Percentiles rank a stretch among this genome's conserved stretches.
Conservation (phyloP, 92 coral and sea anemone genomes). For the Phymanthus crucifer region DNA sequence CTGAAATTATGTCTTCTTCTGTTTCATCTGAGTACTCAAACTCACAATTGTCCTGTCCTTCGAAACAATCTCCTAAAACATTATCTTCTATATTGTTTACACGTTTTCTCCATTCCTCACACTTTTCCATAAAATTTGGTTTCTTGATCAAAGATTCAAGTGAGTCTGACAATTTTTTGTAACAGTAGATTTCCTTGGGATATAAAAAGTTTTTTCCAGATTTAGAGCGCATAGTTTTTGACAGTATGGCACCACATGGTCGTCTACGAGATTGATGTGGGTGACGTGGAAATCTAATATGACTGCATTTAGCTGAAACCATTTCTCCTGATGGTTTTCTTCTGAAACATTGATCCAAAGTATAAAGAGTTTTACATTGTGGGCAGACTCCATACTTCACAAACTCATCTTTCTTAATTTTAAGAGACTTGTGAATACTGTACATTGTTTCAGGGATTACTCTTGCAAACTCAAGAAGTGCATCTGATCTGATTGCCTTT, state of each 20-base stretch:
- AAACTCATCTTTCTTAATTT: neutral
- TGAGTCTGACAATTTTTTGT: neutral
- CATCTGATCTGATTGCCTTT: constrained; percentile 24
- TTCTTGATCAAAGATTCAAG: neutral
- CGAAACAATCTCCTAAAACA: constrained; percentile 55
- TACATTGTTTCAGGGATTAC: constrained; percentile 14
- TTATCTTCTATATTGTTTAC: constrained; percentile 22
- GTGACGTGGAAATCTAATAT: constrained; percentile 42
- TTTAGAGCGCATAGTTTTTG: constrained; percentile 55
- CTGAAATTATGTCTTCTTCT: no score
- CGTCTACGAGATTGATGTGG: constrained; percentile 38
- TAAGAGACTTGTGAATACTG: constrained; percentile 3
- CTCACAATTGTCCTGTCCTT: constrained; percentile 44
- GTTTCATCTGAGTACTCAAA: constrained; percentile 39
- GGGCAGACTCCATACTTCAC: constrained; percentile 47
- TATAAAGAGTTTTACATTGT: constrained; percentile 47
- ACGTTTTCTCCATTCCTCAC: constrained; percentile 55
- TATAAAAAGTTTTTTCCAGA: constrained; percentile 43
- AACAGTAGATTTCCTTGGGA: neutral
- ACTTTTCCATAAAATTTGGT: constrained; percentile 24
- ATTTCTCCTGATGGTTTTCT: constrained; percentile 32
- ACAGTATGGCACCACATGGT: constrained; percentile 48
- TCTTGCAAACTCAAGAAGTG: constrained; percentile 16
- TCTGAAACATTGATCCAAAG: constrained; percentile 27
- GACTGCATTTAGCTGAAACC: constrained; percentile 54